Percentiles rank a stretch among this genome's conserved stretches.
Evolutionary conservation across 2,888 invertebrate species (phyloP).

Genomic region (Panopea generosa): DNA sequence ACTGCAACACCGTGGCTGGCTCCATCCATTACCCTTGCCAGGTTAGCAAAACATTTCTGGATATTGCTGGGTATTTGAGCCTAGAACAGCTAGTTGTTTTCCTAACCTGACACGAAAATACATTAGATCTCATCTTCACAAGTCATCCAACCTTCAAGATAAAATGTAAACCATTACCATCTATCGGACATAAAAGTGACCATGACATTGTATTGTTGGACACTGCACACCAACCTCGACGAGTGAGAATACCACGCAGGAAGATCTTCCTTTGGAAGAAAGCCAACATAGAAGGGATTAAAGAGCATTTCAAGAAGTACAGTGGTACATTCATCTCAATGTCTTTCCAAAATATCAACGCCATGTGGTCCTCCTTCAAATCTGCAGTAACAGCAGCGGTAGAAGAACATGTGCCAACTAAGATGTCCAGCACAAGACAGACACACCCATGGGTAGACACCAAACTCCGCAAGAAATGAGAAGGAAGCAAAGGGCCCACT

Average conservation of each 20-base stretch:
- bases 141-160: constrained; percentile 33
- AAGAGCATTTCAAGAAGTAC: too few relatives aligned
- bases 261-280: too few relatives aligned
- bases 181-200: constrained; percentile 35
- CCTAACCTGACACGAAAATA: constrained; percentile 46
- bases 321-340: too few relatives aligned
- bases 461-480: too few relatives aligned
- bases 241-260: not conserved
- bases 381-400: too few relatives aligned
- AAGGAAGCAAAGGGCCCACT: too few relatives aligned
- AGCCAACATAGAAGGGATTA: not conserved
- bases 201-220: constrained; percentile 49
- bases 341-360: too few relatives aligned
- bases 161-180: constrained; percentile 37
- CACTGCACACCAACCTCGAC: too few relatives aligned
- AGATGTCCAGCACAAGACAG: too few relatives aligned
- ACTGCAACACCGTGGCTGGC: not conserved
- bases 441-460: too few relatives aligned
- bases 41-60: constrained; percentile 28
- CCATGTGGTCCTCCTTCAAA: too few relatives aligned
- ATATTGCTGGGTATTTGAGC: constrained; percentile 17
- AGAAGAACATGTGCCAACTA: too few relatives aligned
- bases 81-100: constrained; percentile 45
- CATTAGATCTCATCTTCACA: constrained; percentile 37
- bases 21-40: constrained; percentile 13